Evolutionary conservation across 2,797 vertebrate genomes (phyloP), one percentile per base, ranked within the genome.

Genomic region (Nannoperca obscura): DNA sequence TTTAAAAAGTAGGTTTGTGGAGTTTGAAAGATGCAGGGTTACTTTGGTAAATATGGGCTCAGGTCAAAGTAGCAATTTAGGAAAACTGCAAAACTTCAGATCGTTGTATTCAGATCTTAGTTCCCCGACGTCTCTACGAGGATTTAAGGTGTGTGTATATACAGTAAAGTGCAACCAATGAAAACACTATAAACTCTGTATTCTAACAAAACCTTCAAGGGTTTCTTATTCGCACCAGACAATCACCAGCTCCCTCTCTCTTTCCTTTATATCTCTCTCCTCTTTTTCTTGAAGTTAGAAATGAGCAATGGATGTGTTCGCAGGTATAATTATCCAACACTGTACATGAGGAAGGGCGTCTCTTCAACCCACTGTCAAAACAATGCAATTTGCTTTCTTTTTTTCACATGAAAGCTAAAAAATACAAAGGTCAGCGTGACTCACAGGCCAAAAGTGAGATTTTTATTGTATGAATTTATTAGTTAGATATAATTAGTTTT

Each of bases 211-310:
- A 42, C 20, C 7, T 0, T 81, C 54, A 74, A 83, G 52, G 69
- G 71, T 88, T 55, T 78, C 76, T 76, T 24, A 83, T 81, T 68
- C 44, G 82, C 86, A 84, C 69, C 60, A 90, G 92, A 94, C 91
- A 94, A 94, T 95, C 92, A 91, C 80, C 57, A 49, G 54, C 53
- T 53, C 38, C 34, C 11, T 58, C 20, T 30, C 14, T 65, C 38
- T 64, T 54, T 78, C 46, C 65, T 74, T 74, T 24, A 30, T 27
- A 20, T 66, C 27, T 57, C 34, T 40, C 36, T 72, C n/a, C 7
- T 74, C 3, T 57, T 38, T 44, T 52, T 12, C 40, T 50, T 30
- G 52, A 42, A 5, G 10, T 34, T 50, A 14, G 1, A 19, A 30
- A 32, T 38, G 47, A 14, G 27, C 12, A 30, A 17, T 36, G 20